These are phyloP conservation scores for Pangasius sanitwongsei DNA, from an alignment of 2,797 vertebrate species.

Conservation along the genomic window DNA sequence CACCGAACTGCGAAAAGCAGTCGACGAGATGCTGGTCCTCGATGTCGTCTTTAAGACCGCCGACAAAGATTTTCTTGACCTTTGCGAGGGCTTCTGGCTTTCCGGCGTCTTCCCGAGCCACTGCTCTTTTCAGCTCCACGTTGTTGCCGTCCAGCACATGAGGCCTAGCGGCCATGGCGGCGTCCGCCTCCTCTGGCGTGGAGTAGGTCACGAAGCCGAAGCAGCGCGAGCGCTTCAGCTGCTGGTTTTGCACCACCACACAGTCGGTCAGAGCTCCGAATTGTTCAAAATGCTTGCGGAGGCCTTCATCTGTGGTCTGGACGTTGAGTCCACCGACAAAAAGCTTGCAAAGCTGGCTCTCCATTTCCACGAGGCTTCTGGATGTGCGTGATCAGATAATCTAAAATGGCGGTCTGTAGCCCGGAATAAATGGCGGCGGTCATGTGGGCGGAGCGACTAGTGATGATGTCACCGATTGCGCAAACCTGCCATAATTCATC, in stretches of 20 bases:
- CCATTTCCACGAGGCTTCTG: constrained; percentile 66
- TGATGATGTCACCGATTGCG: constrained; percentile 25
- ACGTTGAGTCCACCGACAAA: constrained; percentile 88
- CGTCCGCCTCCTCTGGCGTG: constrained; percentile 90
- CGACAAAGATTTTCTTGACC: constrained; percentile 98
- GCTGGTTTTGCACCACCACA: constrained; percentile 95
- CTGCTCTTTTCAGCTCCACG: constrained; percentile 96
- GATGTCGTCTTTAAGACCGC: constrained; percentile 95
- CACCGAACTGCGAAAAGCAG: constrained; percentile 93
- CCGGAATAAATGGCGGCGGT: constrained; percentile 55
- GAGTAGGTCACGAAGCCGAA: constrained; percentile 98
- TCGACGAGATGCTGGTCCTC: constrained; percentile 92
- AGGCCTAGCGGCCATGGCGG: constrained; percentile 92
- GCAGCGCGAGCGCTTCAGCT: constrained; percentile 93
- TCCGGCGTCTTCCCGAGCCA: constrained; percentile 93
- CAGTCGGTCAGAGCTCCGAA: constrained; percentile 91
- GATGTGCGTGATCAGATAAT: neutral
- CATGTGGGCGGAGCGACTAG: neutral
- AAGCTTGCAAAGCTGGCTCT: constrained; percentile 95
- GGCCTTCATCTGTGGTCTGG: constrained; percentile 84
- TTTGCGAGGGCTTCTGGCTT: constrained; percentile 94
- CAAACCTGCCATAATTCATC: neutral
- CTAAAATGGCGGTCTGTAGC: constrained; percentile 54
- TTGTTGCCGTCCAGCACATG: constrained; percentile 93
- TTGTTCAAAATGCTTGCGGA: constrained; percentile 83